These are phyloP conservation scores for Galeruca laticollis DNA, from an alignment of 2,888 invertebrate species.

Conservation along the genomic window DNA sequence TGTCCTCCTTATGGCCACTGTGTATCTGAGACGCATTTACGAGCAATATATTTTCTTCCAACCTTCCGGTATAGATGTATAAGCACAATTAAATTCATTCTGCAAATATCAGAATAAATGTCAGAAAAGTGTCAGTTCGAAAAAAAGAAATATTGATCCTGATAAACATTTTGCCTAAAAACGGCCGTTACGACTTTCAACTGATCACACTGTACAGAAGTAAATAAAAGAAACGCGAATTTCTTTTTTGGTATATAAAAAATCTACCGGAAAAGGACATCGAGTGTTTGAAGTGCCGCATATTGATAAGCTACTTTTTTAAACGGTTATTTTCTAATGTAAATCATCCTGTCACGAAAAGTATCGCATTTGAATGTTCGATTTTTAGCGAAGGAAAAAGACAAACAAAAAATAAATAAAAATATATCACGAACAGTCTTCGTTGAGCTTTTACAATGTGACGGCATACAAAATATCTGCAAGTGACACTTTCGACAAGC, in stretches of 20 bases:
- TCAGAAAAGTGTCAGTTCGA: too few species aligned
- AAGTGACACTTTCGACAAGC: conserved; percentile 44
- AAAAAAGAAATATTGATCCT: too few species aligned
- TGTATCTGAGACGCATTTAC: too few species aligned
- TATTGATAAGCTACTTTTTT: conserved; percentile 8
- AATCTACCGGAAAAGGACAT: background rate
- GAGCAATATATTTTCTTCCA: too few species aligned
- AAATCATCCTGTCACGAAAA: conserved; percentile 28
- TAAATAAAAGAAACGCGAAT: too few species aligned
- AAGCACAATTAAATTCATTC: too few species aligned
- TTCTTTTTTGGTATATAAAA: background rate
- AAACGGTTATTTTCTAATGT: conserved; percentile 14
- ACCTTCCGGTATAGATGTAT: too few species aligned
- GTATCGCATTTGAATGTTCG: conserved; percentile 32
- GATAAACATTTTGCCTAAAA: too few species aligned
- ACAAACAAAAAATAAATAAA: conserved; percentile 30
- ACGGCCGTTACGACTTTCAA: background rate
- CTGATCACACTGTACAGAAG: background rate
- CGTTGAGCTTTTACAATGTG: conserved; percentile 37
- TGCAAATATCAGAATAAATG: too few species aligned
- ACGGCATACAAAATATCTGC: conserved; percentile 42
- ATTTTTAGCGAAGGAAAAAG: conserved; percentile 22
- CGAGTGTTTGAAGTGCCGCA: background rate
- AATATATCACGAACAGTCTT: conserved; percentile 44
- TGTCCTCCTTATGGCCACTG: too few species aligned